These are phyloP conservation scores for Enoplosus armatus DNA, from an alignment of 2,797 vertebrate species.

Conservation along the genomic window DNA sequence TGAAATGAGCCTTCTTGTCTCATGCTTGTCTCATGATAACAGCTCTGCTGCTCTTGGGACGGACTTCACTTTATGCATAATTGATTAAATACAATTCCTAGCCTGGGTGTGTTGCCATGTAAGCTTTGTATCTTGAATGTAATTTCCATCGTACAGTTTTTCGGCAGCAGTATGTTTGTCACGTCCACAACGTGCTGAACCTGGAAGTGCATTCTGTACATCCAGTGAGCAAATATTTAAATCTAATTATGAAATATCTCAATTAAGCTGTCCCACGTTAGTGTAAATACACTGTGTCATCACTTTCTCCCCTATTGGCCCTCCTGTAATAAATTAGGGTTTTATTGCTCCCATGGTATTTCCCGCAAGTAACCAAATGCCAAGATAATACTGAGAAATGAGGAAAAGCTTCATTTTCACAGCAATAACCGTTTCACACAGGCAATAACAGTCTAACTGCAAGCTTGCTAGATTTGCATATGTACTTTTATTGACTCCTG, in stretches of 20 bases:
- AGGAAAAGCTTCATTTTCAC: slow-evolving; percentile 57
- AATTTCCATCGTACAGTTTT: too few species aligned
- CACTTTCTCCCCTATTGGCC: slow-evolving; percentile 12
- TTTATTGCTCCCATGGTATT: slow-evolving; percentile 54
- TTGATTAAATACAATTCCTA: background rate
- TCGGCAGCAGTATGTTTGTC: background rate
- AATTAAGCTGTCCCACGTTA: slow-evolving; percentile 6
- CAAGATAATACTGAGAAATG: slow-evolving; percentile 51
- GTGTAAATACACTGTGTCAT: slow-evolving; percentile 35
- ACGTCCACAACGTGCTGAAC: background rate
- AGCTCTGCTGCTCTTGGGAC: background rate
- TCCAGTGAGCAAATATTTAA: too few species aligned
- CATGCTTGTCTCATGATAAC: too few species aligned
- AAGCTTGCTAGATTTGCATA: slow-evolving; percentile 58
- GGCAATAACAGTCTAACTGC: slow-evolving; percentile 57
- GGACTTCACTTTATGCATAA: background rate
- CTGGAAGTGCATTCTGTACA: background rate
- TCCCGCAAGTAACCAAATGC: slow-evolving; percentile 38
- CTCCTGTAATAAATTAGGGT: slow-evolving; percentile 35
- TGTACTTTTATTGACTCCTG: slow-evolving; percentile 58
- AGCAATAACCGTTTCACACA: slow-evolving; percentile 61
- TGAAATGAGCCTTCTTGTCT: background rate
- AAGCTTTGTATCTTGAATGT: background rate
- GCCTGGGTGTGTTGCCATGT: background rate
- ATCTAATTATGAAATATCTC: too few species aligned